Evolutionary conservation across 1,140 invertebrate genomes (phyloP), one percentile per base, ranked within the genome.

Genomic region (Cydia fagiglandana): DNA sequence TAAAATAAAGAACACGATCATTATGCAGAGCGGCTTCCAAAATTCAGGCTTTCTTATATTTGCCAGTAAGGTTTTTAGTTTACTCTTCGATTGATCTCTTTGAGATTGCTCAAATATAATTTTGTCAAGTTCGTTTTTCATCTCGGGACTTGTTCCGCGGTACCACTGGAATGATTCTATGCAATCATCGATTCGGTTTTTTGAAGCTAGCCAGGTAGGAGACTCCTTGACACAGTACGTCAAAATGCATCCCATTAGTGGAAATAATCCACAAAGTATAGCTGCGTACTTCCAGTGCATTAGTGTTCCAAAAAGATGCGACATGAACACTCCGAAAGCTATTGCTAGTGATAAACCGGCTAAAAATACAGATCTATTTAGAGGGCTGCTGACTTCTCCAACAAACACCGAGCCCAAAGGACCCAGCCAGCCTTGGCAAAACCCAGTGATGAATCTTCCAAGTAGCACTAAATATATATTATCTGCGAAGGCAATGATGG

Each of bases 391-490:
- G 10, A 94, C 94, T 87, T 96, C 95, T 47, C 94, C 94, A 4
- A 94, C 91, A 82, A 93, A 94, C 15, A 95, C 94, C 4, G 94
- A 91, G 0, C 91, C 90, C 3, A 94, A 81, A 0, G 94, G 93
- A 0, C 94, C 94, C 0, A 94, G 81, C 76, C 94, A 86, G 5
- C 95, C 94, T 73, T 93, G 90, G 77, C 93, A 93, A 5, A 95
- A 84, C 1, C 96, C 96, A 15, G 94, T 95, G 0, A 97, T 85
- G 73, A 96, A 94, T 83, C 96, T 94, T 41, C 96, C 96, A 2
- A 94, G 77, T 76, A 96, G 90, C n/a, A 97, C 88, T 30, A 93
- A 86, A 1, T 82, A 61, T 17, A 94, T 81, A 76, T 91, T 90
- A 2, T 88, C 82, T 3, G 95, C 89, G 64, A 94, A 90, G 45